Evolutionary conservation across 2,797 vertebrate genomes (phyloP).

Genomic region (Poeciliopsis presidionis): DNA sequence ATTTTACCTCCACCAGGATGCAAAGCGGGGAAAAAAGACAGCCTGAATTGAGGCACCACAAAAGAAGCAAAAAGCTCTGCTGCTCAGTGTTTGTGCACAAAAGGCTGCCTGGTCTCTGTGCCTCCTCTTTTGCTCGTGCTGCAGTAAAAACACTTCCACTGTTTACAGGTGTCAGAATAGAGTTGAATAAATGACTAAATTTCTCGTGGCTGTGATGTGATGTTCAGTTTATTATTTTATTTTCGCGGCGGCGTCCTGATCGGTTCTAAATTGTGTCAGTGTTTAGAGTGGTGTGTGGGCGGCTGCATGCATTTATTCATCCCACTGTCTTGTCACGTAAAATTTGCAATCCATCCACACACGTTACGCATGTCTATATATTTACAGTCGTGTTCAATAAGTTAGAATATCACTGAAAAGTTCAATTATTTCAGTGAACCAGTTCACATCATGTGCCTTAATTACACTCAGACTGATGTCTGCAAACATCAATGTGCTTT

Average conservation of each 20-base stretch:
- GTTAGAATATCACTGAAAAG: not conserved
- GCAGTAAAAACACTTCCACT: constrained; percentile 18
- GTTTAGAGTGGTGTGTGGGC: constrained; percentile 26
- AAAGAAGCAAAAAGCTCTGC: constrained; percentile 11
- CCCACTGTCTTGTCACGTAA: constrained; percentile 28
- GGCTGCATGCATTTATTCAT: constrained; percentile 44
- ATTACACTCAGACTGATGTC: not conserved
- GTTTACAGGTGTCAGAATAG: constrained; percentile 15
- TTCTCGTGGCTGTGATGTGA: constrained; percentile 29
- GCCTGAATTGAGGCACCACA: constrained; percentile 13
- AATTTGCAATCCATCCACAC: not conserved
- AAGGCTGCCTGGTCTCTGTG: constrained; percentile 2
- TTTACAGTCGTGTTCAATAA: not conserved
- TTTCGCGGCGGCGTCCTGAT: constrained; percentile 9
- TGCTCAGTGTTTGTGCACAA: constrained; percentile 14
- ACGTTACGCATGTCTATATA: not conserved
- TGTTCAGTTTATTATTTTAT: not conserved
- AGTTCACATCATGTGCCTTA: not conserved
- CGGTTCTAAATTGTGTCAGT: constrained; percentile 33
- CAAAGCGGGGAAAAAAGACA: constrained; percentile 15
- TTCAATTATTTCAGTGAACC: not conserved
- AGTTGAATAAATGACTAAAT: constrained; percentile 13
- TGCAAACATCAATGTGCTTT: not conserved
- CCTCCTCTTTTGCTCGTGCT: not conserved
- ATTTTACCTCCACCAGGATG: constrained; percentile 15